Evolutionary conservation across 2,797 vertebrate species (phyloP).

Genomic region (Phoxinus dragarum): DNA sequence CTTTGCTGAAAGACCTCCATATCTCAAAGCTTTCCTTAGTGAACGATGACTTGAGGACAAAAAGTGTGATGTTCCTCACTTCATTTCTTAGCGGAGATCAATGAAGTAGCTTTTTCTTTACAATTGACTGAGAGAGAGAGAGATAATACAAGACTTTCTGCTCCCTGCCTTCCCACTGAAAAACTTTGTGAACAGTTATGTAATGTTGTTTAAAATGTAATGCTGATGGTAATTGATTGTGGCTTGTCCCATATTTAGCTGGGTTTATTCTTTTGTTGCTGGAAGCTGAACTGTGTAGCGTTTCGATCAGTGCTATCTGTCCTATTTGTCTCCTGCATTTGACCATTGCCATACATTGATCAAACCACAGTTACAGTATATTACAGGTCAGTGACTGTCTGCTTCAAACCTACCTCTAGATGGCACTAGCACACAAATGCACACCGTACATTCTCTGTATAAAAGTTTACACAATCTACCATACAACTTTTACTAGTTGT

Average conservation of each 20-base stretch:
- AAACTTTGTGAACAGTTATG: constrained; percentile 57
- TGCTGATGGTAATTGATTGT: constrained; percentile 56
- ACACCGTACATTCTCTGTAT: not conserved
- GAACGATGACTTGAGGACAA: not conserved
- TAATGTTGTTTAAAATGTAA: constrained; percentile 61
- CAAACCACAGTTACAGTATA: constrained; percentile 9
- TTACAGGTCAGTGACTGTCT: not conserved
- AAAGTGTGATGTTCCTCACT: not conserved
- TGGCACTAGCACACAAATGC: constrained; percentile 30
- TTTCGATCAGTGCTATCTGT: constrained; percentile 18
- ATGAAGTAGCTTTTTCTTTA: not conserved
- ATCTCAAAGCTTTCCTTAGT: not conserved
- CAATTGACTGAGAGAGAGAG: not conserved
- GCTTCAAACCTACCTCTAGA: not conserved
- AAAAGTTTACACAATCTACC: not conserved
- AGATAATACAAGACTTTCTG: constrained; percentile 27
- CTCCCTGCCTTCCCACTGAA: constrained; percentile 34
- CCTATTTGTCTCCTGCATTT: constrained; percentile 1
- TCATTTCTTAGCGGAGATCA: not conserved
- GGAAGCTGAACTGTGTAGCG: constrained; percentile 11
- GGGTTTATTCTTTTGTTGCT: constrained; percentile 27
- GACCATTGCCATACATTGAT: constrained; percentile 1
- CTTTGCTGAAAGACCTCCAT: not conserved
- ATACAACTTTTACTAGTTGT: not conserved
- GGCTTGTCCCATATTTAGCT: constrained; percentile 46